Evolutionary conservation across 2,888 invertebrate species (phyloP), one percentile per base, ranked within the genome.

Genomic region (Leptopilina myrica): DNA sequence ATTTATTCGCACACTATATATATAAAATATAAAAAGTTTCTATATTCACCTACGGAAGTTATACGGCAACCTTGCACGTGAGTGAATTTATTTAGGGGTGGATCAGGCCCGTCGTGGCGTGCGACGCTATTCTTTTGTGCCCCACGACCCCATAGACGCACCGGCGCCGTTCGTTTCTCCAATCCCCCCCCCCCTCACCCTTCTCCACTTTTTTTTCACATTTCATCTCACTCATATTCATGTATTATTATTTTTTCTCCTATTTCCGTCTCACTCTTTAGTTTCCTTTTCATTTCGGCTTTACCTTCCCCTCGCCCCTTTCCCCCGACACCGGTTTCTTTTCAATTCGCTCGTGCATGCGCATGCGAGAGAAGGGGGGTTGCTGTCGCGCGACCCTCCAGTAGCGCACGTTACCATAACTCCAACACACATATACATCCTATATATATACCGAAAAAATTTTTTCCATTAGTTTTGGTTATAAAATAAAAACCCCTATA

Each of bases 101-200:
- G 86, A 87, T 89, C 85, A 83, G 87, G 84, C 86, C 84, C 83
- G 82, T 85, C 85, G 85, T 87, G 89, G 88, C 89, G 87, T 89
- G 89, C 90, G 90, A 90, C 90, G 90, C 89, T 87, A 90, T 89
- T 90, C 90, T 90, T 90, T 90, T 90, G 89, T 90, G 85, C 86
- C 87, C 87, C 82, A 83, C 87, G 86, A 87, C 86, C 85, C 85
- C 84, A 82, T 84, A 84, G 83, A 86, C 85, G 82, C 85, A 79
- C 81, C 88, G 88, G 87, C 88, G 85, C 87, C 85, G 83, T 81
- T 85, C 87, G 83, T 85, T 9, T 46, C 7, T 46, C 7, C 9
- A 1, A 46, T 46, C 6, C 46, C 46, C 85, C 83, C 82, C 78
- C 79, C 84, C 69, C 8, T 33, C 53, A 20, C 20, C 20, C 20